Evolutionary conservation across 2,888 invertebrate species (phyloP), one percentile per base, ranked within the genome.

Genomic region (Metacarcinus magister): DNA sequence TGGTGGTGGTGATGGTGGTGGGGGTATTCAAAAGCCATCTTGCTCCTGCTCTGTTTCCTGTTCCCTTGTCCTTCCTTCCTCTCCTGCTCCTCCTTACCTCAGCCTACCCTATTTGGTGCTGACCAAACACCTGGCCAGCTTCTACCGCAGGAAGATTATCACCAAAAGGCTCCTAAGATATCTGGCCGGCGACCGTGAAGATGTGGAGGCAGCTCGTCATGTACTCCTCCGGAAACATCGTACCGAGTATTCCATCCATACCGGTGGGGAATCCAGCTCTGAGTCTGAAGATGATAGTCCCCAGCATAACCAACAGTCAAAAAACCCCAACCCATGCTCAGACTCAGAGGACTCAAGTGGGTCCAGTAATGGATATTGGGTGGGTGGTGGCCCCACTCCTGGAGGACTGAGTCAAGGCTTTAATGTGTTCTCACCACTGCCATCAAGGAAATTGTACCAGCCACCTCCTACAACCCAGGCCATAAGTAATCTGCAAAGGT

Each of bases 211-310:
- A 5, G 39, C 94, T 10, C 44, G 92, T n/a, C 28, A 39, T 0
- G 96, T 96, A 7, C 92, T 54, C 39, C 60, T 96, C 7, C 44
- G 96, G 3, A 94, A 94, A 48, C 96, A 96, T 48, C 94, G 92
- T 48, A 94, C 96, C 32, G 96, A 96, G 48, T 96, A 94, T 16
- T 75, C 92, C 48, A 96, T 96, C 48, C 54, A 39, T 23, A 94
- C 96, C 2, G 94, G 96, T 19, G 48, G 60, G 23, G 82, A 54
- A 4, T 94, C 94, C 54, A 96, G 96, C 95, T 97, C 96, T 75
- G 97, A 97, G 28, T 97, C 97, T 91, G 97, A 97, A 54, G 96
- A 95, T 96, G 96, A 96, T 98, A 98, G 16, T n/a, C n/a, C 39
- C 10, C 87, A 87, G 87, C 39, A 87, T 16, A 32, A 87, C 16